Conservation (phyloP, 1,140 invertebrate species). For the Halictus rubicundus region DNA sequence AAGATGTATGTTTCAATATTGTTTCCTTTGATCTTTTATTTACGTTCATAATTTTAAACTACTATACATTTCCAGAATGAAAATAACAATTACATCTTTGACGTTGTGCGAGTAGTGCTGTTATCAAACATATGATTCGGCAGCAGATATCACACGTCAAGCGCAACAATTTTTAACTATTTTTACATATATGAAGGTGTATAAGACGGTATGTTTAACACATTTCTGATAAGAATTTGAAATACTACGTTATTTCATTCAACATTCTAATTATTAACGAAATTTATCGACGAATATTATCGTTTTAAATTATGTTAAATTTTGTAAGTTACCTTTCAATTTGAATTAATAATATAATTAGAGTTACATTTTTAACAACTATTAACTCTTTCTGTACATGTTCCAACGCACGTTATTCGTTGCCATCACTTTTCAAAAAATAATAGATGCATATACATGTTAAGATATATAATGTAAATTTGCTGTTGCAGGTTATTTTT, state of each 20-base stretch:
- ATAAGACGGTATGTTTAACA: conserved; percentile 31
- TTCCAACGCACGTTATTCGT: neutral
- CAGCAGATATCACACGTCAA: conserved; percentile 21
- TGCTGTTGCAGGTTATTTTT: conserved; percentile 41
- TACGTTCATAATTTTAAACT: neutral
- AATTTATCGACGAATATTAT: neutral
- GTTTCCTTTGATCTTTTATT: neutral
- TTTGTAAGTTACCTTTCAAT: neutral
- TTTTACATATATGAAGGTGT: conserved; percentile 5
- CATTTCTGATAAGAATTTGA: neutral
- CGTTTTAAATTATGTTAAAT: neutral
- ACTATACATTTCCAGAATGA: conserved; percentile 15
- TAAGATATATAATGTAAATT: conserved; percentile 15
- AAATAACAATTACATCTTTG: conserved; percentile 1
- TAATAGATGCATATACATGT: neutral
- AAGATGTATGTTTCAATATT: conserved; percentile 2
- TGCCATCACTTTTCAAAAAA: neutral
- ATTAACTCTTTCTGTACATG: neutral
- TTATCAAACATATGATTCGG: neutral
- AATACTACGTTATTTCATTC: neutral
- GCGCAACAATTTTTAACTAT: conserved; percentile 31
- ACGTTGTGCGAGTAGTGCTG: neutral
- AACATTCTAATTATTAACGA: neutral
- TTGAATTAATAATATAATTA: neutral
- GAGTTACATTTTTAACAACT: neutral